These are phyloP conservation scores for Charaxes varanes DNA, from an alignment of 1,140 invertebrate species.

Conservation along the genomic window DNA sequence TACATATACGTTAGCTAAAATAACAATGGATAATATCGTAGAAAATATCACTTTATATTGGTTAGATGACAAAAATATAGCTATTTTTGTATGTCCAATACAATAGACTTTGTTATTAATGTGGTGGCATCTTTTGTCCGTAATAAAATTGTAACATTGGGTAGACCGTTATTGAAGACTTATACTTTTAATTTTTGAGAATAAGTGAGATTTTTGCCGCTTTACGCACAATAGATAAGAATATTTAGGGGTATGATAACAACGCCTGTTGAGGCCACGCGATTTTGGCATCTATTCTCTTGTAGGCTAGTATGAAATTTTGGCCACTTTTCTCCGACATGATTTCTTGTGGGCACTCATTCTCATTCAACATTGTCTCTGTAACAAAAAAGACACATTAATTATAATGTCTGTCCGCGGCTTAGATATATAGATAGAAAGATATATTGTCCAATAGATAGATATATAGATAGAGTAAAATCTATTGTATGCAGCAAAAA, in stretches of 20 bases:
- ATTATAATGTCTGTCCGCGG: too few relatives aligned
- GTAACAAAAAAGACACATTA: too few relatives aligned
- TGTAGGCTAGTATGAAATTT: slow-evolving; percentile 94
- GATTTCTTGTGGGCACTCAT: slow-evolving; percentile 92
- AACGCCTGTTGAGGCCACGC: slow-evolving; percentile 88
- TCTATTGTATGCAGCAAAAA: too few relatives aligned
- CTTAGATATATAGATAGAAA: too few relatives aligned
- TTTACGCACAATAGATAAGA: slow-evolving; percentile 4
- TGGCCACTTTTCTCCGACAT: slow-evolving; percentile 81
- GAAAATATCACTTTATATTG: slow-evolving; percentile 67
- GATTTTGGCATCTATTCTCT: slow-evolving; percentile 96
- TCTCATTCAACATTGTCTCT: slow-evolving; percentile 92
- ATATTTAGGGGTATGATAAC: slow-evolving; percentile 57
- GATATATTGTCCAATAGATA: too few relatives aligned
- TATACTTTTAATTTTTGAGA: too few relatives aligned
- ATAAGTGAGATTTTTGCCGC: slow-evolving; percentile 41
- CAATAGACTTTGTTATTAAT: slow-evolving; percentile 21
- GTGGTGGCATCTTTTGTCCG: too few relatives aligned
- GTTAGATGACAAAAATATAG: slow-evolving; percentile 62
- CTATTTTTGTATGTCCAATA: slow-evolving; percentile 23
- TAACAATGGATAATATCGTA: slow-evolving; percentile 48
- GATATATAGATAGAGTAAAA: too few relatives aligned
- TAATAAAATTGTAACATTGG: too few relatives aligned
- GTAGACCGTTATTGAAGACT: too few relatives aligned
- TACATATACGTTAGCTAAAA: slow-evolving; percentile 28